Conservation (phyloP, 2,797 vertebrate species). For the Heteromormyrus szaboi region DNA sequence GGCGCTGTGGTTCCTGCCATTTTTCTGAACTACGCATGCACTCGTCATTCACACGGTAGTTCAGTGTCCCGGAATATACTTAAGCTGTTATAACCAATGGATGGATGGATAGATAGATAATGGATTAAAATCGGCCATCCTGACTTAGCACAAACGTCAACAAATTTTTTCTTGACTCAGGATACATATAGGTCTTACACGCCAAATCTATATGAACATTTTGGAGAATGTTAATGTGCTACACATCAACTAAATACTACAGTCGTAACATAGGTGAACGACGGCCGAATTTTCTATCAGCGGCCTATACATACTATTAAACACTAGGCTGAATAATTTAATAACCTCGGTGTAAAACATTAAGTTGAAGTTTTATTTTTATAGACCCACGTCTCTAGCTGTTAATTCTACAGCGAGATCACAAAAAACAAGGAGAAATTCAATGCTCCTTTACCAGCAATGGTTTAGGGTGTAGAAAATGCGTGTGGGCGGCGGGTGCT, state of each 20-base stretch:
- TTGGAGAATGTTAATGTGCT: neutral
- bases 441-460: neutral
- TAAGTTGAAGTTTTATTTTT: constrained; percentile 1
- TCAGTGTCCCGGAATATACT: neutral
- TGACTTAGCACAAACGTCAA: neutral
- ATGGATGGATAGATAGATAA: neutral
- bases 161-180: neutral
- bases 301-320: neutral
- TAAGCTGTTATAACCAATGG: neutral
- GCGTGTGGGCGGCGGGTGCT: constrained; percentile 20
- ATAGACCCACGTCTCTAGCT: neutral
- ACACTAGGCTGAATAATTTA: neutral
- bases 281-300: neutral
- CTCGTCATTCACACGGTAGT: neutral
- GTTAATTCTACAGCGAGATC: neutral
- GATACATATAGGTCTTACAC: neutral
- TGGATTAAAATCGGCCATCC: neutral
- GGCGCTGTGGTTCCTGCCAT: neutral
- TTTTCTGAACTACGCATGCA: neutral
- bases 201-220: neutral
- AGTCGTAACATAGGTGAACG: neutral
- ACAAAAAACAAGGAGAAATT: neutral
- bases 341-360: neutral
- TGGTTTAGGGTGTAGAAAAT: constrained; percentile 3
- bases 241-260: neutral